phyloP scores from a whole-genome alignment of 2,888 invertebrate species.

The Exocentrus adspersus region DNA sequence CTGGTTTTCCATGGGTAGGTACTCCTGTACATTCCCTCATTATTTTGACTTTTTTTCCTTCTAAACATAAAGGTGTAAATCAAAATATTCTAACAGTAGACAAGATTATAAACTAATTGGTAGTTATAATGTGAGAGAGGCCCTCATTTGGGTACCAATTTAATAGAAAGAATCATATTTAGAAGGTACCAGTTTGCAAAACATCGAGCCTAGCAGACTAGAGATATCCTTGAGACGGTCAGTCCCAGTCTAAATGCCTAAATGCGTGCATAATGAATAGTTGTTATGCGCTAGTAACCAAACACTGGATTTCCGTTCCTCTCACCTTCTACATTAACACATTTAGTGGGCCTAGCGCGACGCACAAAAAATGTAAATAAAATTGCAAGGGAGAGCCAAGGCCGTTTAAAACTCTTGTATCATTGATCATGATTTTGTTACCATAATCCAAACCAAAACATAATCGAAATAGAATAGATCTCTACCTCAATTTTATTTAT shows the following conservation, averaged over 20 bases:
- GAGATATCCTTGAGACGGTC: slow-evolving; percentile 62
- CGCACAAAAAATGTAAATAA: slow-evolving; percentile 59
- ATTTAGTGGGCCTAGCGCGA: slow-evolving; percentile 48
- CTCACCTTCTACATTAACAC: slow-evolving; percentile 35
- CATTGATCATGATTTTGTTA: too few relatives aligned
- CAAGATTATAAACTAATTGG: too few relatives aligned
- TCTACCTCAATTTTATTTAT: too few relatives aligned
- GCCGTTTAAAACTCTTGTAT: too few relatives aligned
- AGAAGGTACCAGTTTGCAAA: slow-evolving; percentile 24
- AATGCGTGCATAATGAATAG: slow-evolving; percentile 54
- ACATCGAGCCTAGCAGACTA: slow-evolving; percentile 54
- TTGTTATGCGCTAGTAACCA: slow-evolving; percentile 62
- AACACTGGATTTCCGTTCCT: slow-evolving; percentile 46
- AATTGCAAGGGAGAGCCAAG: slow-evolving; percentile 53
- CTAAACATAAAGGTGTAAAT: too few relatives aligned
- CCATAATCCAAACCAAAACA: too few relatives aligned
- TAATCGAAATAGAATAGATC: too few relatives aligned
- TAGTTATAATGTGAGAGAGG: too few relatives aligned
- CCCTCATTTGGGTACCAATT: slow-evolving; percentile 46
- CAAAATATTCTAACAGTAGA: too few relatives aligned
- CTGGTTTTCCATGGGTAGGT: too few relatives aligned
- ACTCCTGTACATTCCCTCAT: too few relatives aligned
- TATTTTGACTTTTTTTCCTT: too few relatives aligned
- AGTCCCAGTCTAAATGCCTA: slow-evolving; percentile 52
- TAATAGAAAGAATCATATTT: slow-evolving; percentile 29